Evolutionary conservation across 2,797 vertebrate species (phyloP), one percentile per base, ranked within the genome.

Genomic region (Paratrypauchen microcephalus): DNA sequence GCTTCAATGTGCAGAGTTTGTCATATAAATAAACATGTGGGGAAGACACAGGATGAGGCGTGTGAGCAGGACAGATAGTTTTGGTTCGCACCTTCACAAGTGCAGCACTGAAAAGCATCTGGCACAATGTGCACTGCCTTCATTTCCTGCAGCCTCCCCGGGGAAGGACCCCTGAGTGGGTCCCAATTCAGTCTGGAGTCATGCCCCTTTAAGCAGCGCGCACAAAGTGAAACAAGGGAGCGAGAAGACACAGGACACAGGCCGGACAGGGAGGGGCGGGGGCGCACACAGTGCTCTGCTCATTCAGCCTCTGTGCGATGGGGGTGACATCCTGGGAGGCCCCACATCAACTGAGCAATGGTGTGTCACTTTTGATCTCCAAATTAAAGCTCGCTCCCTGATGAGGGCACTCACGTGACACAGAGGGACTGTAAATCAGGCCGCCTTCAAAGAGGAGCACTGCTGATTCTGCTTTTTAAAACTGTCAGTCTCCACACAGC

Each of bases 111-210:
- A 93, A 94, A 94, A 90, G 91, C 90, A 91, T 94, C 91, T 93
- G 90, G 91, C 86, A 91, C 87, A 85, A 82, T 90, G 85, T 92
- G 88, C 83, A 85, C 91, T 87, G 88, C 87, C 90, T 95, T 95
- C 87, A 94, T 95, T 96, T 96, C 94, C 94, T 95, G 92, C 63
- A 83, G 79, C 86, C 88, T 90, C 90, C 86, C 66, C 60, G 78
- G 91, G 89, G 90, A 84, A 87, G 92, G 87, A 89, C 89, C 91
- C 91, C 93, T 72, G 86, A 93, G 92, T 91, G 69, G 77, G 88
- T 92, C 88, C 87, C 93, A 93, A 95, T 94, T 95, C 92, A 95
- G 94, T 94, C 93, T 92, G 74, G 79, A 95, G 92, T 93, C 92
- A 93, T 92, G 91, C 93, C 93, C 93, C 92, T 95, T 95, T 94